Percentiles rank a stretch among this genome's conserved stretches.
phyloP scores from a whole-genome alignment of 2,797 vertebrate genomes.

The Vireo griseus region DNA sequence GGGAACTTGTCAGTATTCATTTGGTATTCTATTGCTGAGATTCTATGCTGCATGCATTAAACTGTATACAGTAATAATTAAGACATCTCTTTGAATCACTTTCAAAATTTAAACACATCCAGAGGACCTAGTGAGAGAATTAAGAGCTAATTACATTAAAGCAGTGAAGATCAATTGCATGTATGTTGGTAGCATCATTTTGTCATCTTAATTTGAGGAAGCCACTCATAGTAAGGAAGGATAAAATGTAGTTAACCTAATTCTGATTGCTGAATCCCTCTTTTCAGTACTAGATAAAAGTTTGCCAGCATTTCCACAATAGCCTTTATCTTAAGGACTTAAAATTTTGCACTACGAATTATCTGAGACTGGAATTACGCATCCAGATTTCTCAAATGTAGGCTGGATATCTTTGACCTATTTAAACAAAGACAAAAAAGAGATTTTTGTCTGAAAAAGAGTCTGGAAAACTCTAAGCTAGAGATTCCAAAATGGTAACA shows the following conservation, averaged over 20 bases:
- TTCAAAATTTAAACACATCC: conserved; percentile 64
- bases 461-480: not conserved
- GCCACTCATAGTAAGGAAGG: not conserved
- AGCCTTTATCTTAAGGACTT: not conserved
- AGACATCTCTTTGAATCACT: conserved; percentile 56
- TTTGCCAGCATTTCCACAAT: not conserved
- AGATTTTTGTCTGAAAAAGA: not conserved
- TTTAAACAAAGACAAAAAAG: not conserved
- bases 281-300: not conserved
- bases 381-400: not conserved
- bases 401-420: not conserved
- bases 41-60: conserved; percentile 9
- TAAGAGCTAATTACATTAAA: conserved; percentile 65
- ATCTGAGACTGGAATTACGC: not conserved
- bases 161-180: conserved; percentile 49
- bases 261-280: not conserved
- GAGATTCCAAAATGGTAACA: not conserved
- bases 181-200: conserved; percentile 24
- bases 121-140: conserved; percentile 48
- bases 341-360: not conserved
- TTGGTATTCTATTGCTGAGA: too few species aligned
- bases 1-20: conserved; percentile 22
- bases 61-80: conserved; percentile 59
- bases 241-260: conserved; percentile 20
- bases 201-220: conserved; percentile 33